A percentile compares a stretch with the other conserved stretches of the same genome.
Conservation (phyloP, 2,113 vertebrate species). For the Sphyrna mokarran region DNA sequence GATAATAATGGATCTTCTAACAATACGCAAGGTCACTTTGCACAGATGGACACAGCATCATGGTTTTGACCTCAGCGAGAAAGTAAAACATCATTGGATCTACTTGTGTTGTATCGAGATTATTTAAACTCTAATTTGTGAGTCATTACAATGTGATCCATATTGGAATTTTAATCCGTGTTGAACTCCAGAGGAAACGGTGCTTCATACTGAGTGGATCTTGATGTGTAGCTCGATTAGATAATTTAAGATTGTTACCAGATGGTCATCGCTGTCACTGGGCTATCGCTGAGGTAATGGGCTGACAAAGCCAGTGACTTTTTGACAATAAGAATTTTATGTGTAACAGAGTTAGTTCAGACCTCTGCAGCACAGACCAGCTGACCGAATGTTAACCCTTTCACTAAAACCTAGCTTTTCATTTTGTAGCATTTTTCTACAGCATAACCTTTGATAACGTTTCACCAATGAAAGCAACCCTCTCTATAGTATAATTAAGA, state of each 20-base stretch:
- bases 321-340: not conserved
- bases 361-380: not conserved
- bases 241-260: not conserved
- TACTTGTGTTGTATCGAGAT: conserved; percentile 50
- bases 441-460: not conserved
- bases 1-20: conserved; percentile 80
- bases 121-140: conserved; percentile 30
- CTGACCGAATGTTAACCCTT: not conserved
- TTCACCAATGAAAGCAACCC: not conserved
- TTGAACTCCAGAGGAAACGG: not conserved
- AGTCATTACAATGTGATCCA: not conserved
- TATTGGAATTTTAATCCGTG: not conserved
- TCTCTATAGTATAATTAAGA: not conserved
- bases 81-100: conserved; percentile 68
- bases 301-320: not conserved
- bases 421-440: not conserved
- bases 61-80: conserved; percentile 68
- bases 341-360: not conserved
- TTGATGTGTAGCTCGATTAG: not conserved
- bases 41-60: conserved; percentile 58
- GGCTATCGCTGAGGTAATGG: not conserved
- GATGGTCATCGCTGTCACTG: not conserved
- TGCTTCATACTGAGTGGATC: not conserved
- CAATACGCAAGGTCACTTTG: conserved; percentile 66
- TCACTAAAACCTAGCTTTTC: not conserved